Evolutionary conservation across 2,797 vertebrate genomes (phyloP).

Genomic region (Argentina silus): DNA sequence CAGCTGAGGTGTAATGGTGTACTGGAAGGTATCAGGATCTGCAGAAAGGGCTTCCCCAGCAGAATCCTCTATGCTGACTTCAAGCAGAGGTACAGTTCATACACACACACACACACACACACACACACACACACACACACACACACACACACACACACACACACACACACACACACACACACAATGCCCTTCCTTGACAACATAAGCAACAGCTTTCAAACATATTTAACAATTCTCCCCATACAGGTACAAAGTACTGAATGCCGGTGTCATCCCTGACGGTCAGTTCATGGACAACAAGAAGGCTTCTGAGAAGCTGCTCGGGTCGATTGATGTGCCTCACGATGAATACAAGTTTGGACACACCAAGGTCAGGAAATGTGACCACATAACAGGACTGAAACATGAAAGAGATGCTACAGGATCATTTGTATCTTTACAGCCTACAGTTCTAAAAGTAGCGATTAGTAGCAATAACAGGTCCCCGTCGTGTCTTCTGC

Average conservation of each 20-base stretch:
- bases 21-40: constrained; percentile 88
- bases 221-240: background rate
- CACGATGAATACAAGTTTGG: background rate
- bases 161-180: background rate
- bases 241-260: constrained; percentile 6
- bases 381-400: background rate
- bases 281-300: constrained; percentile 14
- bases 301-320: constrained; percentile 14
- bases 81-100: constrained; percentile 79
- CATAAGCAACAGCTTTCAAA: no score
- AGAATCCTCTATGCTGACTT: constrained; percentile 85
- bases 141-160: background rate
- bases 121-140: background rate
- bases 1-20: constrained; percentile 89
- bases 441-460: no score
- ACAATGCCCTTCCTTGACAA: no score
- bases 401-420: background rate
- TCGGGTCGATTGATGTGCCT: background rate
- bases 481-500: no score
- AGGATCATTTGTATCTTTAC: no score
- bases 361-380: no score
- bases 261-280: constrained; percentile 5
- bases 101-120: background rate
- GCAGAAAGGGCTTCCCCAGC: constrained; percentile 86
- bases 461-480: no score